A percentile compares a stretch with the other conserved stretches of the same genome.
Conservation (phyloP, 2,113 vertebrate genomes). For the Mesoclemmys tuberculata region DNA sequence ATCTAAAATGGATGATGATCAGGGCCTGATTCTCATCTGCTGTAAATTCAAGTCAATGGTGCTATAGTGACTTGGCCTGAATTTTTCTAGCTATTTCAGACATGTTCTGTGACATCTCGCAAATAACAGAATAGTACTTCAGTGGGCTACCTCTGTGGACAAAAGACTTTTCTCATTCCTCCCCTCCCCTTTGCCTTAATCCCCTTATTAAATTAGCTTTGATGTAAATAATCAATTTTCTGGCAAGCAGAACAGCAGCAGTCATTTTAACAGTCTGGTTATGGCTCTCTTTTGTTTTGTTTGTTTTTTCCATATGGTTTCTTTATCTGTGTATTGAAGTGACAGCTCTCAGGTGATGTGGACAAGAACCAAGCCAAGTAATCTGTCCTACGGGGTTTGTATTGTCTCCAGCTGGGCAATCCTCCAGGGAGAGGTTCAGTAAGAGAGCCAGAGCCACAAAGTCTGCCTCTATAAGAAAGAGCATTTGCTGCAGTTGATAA, state of each 20-base stretch:
- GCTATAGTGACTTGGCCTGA: not conserved
- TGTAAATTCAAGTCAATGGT: not conserved
- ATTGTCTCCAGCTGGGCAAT: not conserved
- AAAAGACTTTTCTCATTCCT: not conserved
- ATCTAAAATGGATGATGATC: not conserved
- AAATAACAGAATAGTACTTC: not conserved
- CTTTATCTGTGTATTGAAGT: not conserved
- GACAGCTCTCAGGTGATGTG: conserved; percentile 15
- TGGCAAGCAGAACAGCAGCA: not conserved
- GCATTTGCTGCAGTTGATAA: not conserved
- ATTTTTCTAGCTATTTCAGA: not conserved
- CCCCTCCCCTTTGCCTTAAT: fast-evolving
- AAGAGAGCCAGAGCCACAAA: conserved; percentile 35
- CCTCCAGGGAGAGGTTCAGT: conserved; percentile 3
- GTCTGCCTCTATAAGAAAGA: not conserved
- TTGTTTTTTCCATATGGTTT: not conserved
- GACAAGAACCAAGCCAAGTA: not conserved
- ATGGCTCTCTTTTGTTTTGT: not conserved
- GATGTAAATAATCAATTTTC: not conserved
- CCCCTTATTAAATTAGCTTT: not conserved
- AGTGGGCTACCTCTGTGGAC: not conserved
- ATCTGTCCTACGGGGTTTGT: not conserved
- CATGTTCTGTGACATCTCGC: not conserved
- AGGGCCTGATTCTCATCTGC: not conserved
- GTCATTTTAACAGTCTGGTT: not conserved